Percentiles rank a stretch among this genome's conserved stretches.
These are phyloP conservation scores for Leucania comma DNA, from an alignment of 2,888 invertebrate genomes.

Conservation along the genomic window DNA sequence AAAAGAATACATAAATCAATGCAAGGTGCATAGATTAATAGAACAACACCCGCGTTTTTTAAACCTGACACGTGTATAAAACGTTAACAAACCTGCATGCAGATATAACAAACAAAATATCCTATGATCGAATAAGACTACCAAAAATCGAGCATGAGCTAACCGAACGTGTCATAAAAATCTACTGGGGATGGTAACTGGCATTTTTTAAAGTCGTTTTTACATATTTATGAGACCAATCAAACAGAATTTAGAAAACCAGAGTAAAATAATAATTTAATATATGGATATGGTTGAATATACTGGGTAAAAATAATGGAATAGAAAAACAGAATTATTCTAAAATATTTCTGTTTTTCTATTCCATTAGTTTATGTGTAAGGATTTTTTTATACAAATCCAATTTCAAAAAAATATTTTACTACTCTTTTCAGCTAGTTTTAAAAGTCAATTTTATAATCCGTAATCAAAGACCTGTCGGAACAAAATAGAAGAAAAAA, in stretches of 20 bases:
- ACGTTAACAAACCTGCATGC: slow-evolving; percentile 44
- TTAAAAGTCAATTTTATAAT: neutral
- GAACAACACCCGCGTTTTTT: neutral
- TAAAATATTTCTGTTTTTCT: neutral
- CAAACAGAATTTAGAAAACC: slow-evolving; percentile 36
- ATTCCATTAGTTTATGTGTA: no score
- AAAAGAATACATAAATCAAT: neutral
- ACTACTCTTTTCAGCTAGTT: neutral
- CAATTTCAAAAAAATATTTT: neutral
- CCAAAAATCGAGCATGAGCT: slow-evolving; percentile 35
- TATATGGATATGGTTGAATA: slow-evolving; percentile 1
- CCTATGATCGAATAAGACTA: slow-evolving; percentile 32
- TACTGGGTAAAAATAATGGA: neutral
- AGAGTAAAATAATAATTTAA: slow-evolving; percentile 15
- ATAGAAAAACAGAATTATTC: neutral
- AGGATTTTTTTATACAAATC: neutral
- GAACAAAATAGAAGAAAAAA: no score
- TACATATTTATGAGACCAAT: slow-evolving; percentile 29
- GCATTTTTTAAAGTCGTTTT: slow-evolving; percentile 22
- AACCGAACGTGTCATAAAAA: slow-evolving; percentile 43
- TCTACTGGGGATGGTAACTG: slow-evolving; percentile 46
- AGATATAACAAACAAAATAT: slow-evolving; percentile 28
- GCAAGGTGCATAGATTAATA: neutral
- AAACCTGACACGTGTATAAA: neutral
- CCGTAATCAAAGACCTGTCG: no score